phyloP scores from a whole-genome alignment of 2,888 invertebrate genomes.

The Synergus gifuensis region DNA sequence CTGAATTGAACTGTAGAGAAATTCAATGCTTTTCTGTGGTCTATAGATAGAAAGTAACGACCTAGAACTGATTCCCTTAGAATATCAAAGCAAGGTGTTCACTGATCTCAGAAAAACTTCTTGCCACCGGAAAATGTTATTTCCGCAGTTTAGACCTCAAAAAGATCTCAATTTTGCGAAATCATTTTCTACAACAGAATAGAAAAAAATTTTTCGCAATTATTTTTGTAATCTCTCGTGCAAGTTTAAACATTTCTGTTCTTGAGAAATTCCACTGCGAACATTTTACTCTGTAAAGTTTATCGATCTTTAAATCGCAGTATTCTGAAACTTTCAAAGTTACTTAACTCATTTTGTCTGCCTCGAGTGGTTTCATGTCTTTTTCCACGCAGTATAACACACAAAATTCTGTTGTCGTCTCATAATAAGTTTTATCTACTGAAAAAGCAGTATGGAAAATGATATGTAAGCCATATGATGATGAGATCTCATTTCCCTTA shows the following conservation, averaged over 20 bases:
- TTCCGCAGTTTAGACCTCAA: neutral
- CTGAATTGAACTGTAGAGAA: conserved; percentile 9
- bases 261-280: conserved; percentile 9
- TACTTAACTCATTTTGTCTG: conserved; percentile 8
- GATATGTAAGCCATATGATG: neutral
- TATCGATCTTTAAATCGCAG: conserved; percentile 17
- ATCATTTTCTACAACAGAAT: neutral
- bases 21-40: conserved; percentile 20
- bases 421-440: neutral
- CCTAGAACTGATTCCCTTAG: conserved; percentile 5
- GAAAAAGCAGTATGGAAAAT: neutral
- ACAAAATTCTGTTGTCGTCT: neutral
- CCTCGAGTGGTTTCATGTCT: neutral
- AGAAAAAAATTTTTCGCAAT: neutral
- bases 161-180: neutral
- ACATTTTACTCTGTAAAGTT: conserved; percentile 15
- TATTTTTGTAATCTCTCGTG: neutral
- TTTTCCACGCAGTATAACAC: neutral
- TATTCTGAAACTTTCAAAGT: conserved; percentile 25
- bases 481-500: neutral
- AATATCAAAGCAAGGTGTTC: conserved; percentile 16
- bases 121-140: neutral
- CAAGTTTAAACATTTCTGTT: neutral
- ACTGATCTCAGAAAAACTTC: conserved; percentile 25
- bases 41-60: conserved; percentile 22